Evolutionary conservation across 1,140 invertebrate genomes (phyloP).

Genomic region (Drosophila sucinea): DNA sequence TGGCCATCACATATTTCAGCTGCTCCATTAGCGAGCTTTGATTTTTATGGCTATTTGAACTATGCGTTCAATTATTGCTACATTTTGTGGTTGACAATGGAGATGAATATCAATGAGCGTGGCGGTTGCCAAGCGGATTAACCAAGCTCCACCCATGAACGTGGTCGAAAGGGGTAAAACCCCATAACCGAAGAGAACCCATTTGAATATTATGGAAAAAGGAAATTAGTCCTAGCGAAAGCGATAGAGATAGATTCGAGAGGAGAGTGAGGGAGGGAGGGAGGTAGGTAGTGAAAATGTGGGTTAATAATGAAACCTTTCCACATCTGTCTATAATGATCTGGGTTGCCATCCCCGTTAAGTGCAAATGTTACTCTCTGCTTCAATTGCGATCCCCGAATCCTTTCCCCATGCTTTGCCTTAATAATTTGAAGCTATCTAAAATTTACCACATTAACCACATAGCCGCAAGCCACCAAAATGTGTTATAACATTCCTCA

Average conservation of each 20-base stretch:
- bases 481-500: conserved; percentile 46
- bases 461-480: conserved; percentile 47
- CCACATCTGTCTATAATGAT: background rate
- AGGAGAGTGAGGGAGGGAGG: background rate
- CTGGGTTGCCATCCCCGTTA: background rate
- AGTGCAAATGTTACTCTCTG: background rate
- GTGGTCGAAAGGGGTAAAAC: background rate
- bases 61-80: conserved; percentile 56
- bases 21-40: conserved; percentile 61
- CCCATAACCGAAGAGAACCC: background rate
- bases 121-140: conserved; percentile 7
- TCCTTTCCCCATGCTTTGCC: background rate
- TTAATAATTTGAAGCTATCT: conserved; percentile 5
- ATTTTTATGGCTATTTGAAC: conserved; percentile 49
- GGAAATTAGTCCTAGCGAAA: too few relatives aligned
- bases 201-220: background rate
- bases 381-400: conserved; percentile 5
- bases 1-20: conserved; percentile 47
- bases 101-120: conserved; percentile 60
- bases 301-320: background rate
- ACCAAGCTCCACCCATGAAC: background rate
- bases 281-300: background rate
- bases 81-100: conserved; percentile 51
- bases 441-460: conserved; percentile 49
- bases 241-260: background rate